phyloP scores from a whole-genome alignment of 2,888 invertebrate genomes.

The Dioctria rufipes region DNA sequence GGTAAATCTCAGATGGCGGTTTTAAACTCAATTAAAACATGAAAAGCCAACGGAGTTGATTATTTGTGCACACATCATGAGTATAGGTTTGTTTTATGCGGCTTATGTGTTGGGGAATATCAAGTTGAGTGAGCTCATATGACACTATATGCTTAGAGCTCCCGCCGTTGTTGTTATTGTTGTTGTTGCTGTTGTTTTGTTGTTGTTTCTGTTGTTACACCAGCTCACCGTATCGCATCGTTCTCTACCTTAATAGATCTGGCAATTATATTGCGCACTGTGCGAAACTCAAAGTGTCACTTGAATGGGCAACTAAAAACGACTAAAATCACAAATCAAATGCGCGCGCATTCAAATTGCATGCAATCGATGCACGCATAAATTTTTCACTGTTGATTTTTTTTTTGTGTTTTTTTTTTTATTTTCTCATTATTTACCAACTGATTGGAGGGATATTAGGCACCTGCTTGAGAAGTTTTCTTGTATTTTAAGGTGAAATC shows the following conservation, averaged over 20 bases:
- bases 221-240: slow-evolving; percentile 42
- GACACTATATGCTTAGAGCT: too few relatives aligned
- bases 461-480: slow-evolving; percentile 50
- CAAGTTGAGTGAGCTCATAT: too few relatives aligned
- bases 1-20: slow-evolving; percentile 35
- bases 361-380: slow-evolving; percentile 52
- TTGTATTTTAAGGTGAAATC: slow-evolving; percentile 48
- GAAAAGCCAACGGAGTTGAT: slow-evolving; percentile 43
- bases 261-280: slow-evolving; percentile 51
- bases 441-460: slow-evolving; percentile 42
- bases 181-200: not conserved
- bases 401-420: slow-evolving; percentile 28
- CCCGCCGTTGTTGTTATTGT: not conserved
- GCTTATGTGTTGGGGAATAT: too few relatives aligned
- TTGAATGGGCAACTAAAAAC: slow-evolving; percentile 49
- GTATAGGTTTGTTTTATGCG: too few relatives aligned
- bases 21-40: slow-evolving; percentile 52
- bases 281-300: slow-evolving; percentile 45
- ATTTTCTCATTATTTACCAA: slow-evolving; percentile 44
- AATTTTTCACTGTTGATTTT: slow-evolving; percentile 48
- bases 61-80: slow-evolving; percentile 16
- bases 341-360: slow-evolving; percentile 54
- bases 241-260: not conserved
- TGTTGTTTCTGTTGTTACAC: slow-evolving; percentile 11
- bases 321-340: slow-evolving; percentile 52